A percentile compares a stretch with the other conserved stretches of the same genome.
Evolutionary conservation across 2,888 invertebrate species (phyloP).

Genomic region (Dilophus febrilis): DNA sequence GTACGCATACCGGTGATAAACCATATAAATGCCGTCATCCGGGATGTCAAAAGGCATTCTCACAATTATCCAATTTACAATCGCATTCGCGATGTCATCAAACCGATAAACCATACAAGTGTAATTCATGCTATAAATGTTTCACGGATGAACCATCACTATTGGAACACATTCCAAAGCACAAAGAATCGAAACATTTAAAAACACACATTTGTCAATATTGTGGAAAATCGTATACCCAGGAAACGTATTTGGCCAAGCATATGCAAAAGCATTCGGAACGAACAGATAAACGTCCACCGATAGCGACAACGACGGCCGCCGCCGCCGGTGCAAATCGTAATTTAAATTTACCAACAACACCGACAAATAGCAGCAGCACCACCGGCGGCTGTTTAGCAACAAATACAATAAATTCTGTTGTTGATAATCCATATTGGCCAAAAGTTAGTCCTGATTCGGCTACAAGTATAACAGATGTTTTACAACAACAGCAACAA

Average conservation of each 20-base stretch:
- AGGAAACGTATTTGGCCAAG: constrained; percentile 96
- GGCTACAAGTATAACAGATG: constrained; percentile 40
- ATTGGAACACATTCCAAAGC: constrained; percentile 98
- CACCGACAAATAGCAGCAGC: constrained; percentile 8
- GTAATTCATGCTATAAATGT: constrained; percentile 99
- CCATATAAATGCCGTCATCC: constrained; percentile 96
- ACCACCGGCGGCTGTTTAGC: constrained; percentile 12
- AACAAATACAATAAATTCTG: constrained; percentile 25
- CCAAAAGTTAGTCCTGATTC: constrained; percentile 73
- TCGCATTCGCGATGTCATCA: constrained; percentile 99
- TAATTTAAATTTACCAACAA: background rate
- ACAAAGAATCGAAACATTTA: constrained; percentile 96
- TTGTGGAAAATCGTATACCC: constrained; percentile 99
- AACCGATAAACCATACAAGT: constrained; percentile 98
- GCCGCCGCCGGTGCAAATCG: background rate
- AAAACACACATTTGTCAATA: constrained; percentile 99
- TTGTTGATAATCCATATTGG: constrained; percentile 58
- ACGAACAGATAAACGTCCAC: constrained; percentile 76
- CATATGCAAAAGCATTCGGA: constrained; percentile 99
- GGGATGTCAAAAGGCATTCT: constrained; percentile 97
- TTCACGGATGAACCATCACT: constrained; percentile 94
- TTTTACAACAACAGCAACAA: constrained; percentile 41
- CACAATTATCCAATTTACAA: constrained; percentile 96
- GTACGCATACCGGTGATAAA: constrained; percentile 98
- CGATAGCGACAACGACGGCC: constrained; percentile 32